phyloP scores from a whole-genome alignment of 2,113 vertebrate genomes.

The Phyllostomus discolor region DNA sequence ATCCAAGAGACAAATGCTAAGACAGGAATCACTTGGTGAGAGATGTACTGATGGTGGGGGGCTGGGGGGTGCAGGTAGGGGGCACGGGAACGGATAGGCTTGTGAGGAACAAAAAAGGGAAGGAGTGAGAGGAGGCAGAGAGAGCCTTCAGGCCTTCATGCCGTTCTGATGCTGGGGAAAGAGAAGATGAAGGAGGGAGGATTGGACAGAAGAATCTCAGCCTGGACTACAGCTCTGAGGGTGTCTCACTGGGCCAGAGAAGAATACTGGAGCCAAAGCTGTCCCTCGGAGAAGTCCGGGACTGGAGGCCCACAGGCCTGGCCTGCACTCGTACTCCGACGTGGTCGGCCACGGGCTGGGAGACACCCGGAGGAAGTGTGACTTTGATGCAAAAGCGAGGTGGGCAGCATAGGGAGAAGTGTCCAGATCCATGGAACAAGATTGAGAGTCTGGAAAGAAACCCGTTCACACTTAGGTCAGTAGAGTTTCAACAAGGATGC shows the following conservation, averaged over 20 bases:
- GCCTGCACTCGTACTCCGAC: not conserved
- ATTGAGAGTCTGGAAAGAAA: not conserved
- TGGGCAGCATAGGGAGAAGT: not conserved
- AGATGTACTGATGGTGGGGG: not conserved
- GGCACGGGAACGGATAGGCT: rapidly evolving
- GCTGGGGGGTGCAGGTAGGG: no score
- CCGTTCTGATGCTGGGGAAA: not conserved
- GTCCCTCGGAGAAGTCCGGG: not conserved
- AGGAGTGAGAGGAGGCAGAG: no score
- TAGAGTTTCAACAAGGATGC: not conserved
- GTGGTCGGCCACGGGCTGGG: not conserved
- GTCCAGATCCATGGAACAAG: not conserved
- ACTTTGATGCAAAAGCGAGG: not conserved
- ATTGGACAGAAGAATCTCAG: not conserved
- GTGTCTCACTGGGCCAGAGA: not conserved
- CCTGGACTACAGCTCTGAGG: not conserved
- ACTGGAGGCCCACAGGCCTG: not conserved
- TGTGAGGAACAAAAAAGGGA: not conserved
- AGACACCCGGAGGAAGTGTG: not conserved
- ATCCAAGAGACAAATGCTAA: not conserved
- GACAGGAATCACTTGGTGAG: not conserved
- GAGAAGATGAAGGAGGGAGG: not conserved
- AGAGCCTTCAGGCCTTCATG: not conserved
- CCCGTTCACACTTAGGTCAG: not conserved
- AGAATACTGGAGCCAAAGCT: not conserved